A percentile compares a stretch with the other conserved stretches of the same genome.
Conservation (phyloP, 2,797 vertebrate species). For the Alcedo atthis region DNA sequence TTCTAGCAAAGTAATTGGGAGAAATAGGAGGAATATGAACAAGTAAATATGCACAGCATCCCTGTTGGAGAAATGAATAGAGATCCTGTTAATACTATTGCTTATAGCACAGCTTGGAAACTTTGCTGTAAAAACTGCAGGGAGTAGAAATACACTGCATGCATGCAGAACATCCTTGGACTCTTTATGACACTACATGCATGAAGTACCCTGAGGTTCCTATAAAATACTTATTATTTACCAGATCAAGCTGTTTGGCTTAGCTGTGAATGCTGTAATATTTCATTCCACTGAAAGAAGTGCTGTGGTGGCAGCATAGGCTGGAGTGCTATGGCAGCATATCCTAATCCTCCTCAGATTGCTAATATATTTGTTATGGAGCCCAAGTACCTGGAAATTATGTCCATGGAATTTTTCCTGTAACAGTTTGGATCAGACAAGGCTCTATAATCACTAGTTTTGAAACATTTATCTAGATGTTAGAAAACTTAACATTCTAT, state of each 20-base stretch:
- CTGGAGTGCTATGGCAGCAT: neutral
- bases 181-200: neutral
- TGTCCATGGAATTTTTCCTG: neutral
- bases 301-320: neutral
- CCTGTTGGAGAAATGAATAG: constrained; percentile 19
- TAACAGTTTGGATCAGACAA: neutral
- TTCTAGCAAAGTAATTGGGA: neutral
- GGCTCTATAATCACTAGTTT: neutral
- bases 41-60: neutral
- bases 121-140: neutral
- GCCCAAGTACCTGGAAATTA: neutral
- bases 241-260: constrained; percentile 26
- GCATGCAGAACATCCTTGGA: neutral
- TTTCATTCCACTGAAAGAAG: neutral
- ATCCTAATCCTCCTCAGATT: neutral
- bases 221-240: constrained; percentile 4
- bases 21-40: neutral
- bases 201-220: neutral
- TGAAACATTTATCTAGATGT: neutral
- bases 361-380: neutral
- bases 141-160: neutral
- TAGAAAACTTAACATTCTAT: neutral
- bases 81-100: neutral
- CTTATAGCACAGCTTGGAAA: constrained; percentile 20
- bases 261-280: neutral